Percentiles rank a stretch among this genome's conserved stretches.
These are phyloP conservation scores for Agrotis puta DNA, from an alignment of 2,888 invertebrate species.

Conservation along the genomic window DNA sequence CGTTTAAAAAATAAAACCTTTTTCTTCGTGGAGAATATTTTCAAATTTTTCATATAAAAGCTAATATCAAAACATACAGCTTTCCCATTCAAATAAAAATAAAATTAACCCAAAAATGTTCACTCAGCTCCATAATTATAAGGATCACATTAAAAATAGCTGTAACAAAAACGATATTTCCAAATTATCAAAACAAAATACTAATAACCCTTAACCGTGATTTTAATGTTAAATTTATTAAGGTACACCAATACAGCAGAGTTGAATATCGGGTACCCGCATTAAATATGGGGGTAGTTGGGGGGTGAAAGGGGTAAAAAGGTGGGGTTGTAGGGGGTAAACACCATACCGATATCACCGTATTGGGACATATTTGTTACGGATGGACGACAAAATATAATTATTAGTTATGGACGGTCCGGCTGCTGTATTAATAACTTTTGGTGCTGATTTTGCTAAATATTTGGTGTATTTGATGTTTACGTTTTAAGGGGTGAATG, in stretches of 20 bases:
- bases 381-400: slow-evolving; percentile 67
- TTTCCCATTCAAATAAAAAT: slow-evolving; percentile 9
- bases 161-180: slow-evolving; percentile 56
- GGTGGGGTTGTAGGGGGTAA: slow-evolving; percentile 35
- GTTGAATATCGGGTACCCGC: slow-evolving; percentile 65
- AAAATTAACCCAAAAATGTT: slow-evolving; percentile 7
- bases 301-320: slow-evolving; percentile 25
- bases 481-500: slow-evolving; percentile 21
- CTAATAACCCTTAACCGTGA: slow-evolving; percentile 58
- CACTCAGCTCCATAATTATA: not conserved
- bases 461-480: slow-evolving; percentile 39
- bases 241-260: slow-evolving; percentile 64
- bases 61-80: not conserved
- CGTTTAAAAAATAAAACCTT: too few species aligned
- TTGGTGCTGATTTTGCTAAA: slow-evolving; percentile 57
- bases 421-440: slow-evolving; percentile 59
- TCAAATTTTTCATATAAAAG: not conserved
- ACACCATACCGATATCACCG: slow-evolving; percentile 65
- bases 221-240: slow-evolving; percentile 67
- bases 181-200: slow-evolving; percentile 62
- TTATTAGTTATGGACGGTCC: slow-evolving; percentile 64
- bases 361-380: slow-evolving; percentile 67
- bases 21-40: not conserved
- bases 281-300: slow-evolving; percentile 55
- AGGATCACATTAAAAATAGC: slow-evolving; percentile 17